Evolutionary conservation across 2,113 vertebrate genomes (phyloP).

Genomic region (Cairina moschata): DNA sequence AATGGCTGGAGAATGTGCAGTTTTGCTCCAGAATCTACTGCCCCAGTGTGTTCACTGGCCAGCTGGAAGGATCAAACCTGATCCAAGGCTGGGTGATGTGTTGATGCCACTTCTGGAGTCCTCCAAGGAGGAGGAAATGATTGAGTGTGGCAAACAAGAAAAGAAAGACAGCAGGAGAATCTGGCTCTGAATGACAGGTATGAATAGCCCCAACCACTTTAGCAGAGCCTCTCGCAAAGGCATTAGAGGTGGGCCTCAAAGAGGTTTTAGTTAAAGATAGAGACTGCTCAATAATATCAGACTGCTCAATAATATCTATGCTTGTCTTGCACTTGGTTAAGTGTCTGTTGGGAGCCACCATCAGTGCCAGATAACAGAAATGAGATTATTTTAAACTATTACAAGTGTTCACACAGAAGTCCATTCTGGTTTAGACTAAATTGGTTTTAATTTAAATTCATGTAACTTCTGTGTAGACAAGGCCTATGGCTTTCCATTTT

Average conservation of each 20-base stretch:
- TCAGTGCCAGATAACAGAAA: background rate
- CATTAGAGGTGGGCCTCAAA: background rate
- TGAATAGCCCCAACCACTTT: background rate
- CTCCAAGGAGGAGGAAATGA: background rate
- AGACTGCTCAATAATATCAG: background rate
- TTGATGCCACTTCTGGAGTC: background rate
- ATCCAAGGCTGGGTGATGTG: background rate
- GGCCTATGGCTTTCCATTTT: conserved; percentile 27
- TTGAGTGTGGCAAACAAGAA: background rate
- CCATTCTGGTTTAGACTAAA: conserved; percentile 41
- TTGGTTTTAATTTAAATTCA: conserved; percentile 50
- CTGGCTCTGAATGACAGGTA: background rate
- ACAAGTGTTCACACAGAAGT: background rate
- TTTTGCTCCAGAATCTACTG: conserved; percentile 47
- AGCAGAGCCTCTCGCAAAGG: background rate
- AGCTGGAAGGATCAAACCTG: background rate
- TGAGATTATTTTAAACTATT: background rate
- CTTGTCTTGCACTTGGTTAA: background rate
- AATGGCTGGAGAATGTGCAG: conserved; percentile 42
- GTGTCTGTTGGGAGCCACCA: background rate
- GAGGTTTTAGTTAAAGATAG: background rate
- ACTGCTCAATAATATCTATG: background rate
- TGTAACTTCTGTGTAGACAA: conserved; percentile 6
- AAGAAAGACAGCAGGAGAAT: background rate
- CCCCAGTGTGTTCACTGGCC: background rate